Base-by-base conservation (phyloP, 2,888 invertebrate genomes). In the Adelphocoris suturalis region DNA sequence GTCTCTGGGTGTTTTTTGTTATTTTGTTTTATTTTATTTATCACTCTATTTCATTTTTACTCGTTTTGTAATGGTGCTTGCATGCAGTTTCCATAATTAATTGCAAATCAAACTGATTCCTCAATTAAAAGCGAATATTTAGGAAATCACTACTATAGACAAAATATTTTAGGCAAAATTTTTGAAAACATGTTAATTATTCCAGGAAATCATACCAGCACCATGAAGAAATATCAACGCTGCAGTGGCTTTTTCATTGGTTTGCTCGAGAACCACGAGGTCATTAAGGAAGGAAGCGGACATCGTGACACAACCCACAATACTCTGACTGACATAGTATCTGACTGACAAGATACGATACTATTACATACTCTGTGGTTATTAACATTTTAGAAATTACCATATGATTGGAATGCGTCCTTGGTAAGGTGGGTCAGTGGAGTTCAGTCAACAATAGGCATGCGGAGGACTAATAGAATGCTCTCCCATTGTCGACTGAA, bases 211-310 rank as follows among this genome's bases (percentile, higher is more conserved):
- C 27, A 11, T 85, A 89, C 89, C 89, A 27, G 89, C 52, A 37
- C 89, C 89, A 78, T 89, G 85, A 27, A 89, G 76, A 52, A 89
- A 85, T 85, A 89, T 85, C 48, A 89, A 28, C 14, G 89, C 89
- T 23, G 89, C 76, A 23, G 27, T 75, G 0, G 52, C 81, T 9
- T 55, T 75, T 14, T 16, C 57, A 16, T 1, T 14, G 0, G 47
- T 75, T 19, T 28, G 68, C 13, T 87, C 46, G 48, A 76, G 76
- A 68, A 68, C 68, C 0, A 23, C 68, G 19, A 68, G 19, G 12
- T 23, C 68, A 23, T 23, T 23, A 11, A 23, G 68, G 9, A 68
- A 3, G 68, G 68, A 68, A 68, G 68, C 23, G 16, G 9, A 9
- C 68, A 68, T 68, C 23, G 13, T 68, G 23, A 23, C 68, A 19